phyloP scores from a whole-genome alignment of 1,140 invertebrate genomes.

The Archivesica marissinica region DNA sequence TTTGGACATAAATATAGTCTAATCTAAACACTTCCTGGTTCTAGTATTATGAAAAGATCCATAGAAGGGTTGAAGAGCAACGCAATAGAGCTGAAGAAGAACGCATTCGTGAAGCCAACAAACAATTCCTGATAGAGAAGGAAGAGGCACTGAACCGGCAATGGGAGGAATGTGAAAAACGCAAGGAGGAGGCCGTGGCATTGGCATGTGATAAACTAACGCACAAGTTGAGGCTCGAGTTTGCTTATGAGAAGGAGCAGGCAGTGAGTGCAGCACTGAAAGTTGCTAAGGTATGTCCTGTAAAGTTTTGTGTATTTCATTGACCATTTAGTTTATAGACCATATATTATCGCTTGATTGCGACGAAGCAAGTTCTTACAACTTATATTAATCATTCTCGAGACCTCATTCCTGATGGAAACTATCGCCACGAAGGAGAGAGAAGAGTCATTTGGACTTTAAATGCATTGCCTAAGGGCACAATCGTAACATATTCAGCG shows the following conservation, averaged over 20 bases:
- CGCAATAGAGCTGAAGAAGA: constrained; percentile 80
- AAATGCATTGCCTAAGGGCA: too few relatives aligned
- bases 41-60: constrained; percentile 80
- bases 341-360: too few relatives aligned
- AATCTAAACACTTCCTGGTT: too few relatives aligned
- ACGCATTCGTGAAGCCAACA: constrained; percentile 77
- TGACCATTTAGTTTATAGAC: not conserved
- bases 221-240: constrained; percentile 72
- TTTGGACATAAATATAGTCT: too few relatives aligned
- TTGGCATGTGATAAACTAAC: constrained; percentile 73
- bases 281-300: constrained; percentile 71
- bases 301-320: not conserved
- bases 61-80: constrained; percentile 75
- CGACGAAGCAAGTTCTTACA: too few relatives aligned
- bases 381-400: too few relatives aligned
- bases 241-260: constrained; percentile 74
- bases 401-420: too few relatives aligned
- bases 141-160: constrained; percentile 78
- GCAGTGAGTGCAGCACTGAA: constrained; percentile 76
- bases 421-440: too few relatives aligned
- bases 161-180: constrained; percentile 75
- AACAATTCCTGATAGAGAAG: constrained; percentile 78
- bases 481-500: too few relatives aligned
- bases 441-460: too few relatives aligned
- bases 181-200: constrained; percentile 74